A percentile compares a stretch with the other conserved stretches of the same genome.
Evolutionary conservation across 2,113 vertebrate genomes (phyloP).

Genomic region (Myanophis thanlyinensis): DNA sequence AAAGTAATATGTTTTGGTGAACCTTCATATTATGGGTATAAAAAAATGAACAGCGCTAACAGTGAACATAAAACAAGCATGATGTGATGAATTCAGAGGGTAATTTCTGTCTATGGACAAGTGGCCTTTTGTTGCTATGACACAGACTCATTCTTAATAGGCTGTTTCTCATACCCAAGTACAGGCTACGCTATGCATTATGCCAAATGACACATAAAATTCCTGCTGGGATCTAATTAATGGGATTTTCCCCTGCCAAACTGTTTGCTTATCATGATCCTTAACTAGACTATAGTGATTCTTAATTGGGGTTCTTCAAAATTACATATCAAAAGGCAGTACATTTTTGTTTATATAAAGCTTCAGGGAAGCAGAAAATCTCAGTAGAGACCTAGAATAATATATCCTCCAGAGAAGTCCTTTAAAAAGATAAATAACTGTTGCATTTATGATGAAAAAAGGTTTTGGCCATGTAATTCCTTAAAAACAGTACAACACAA

Average conservation of each 20-base stretch:
- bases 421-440: not conserved
- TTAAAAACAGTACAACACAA: not conserved
- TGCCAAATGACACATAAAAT: not conserved
- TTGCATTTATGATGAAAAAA: not conserved
- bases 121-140: slow-evolving; percentile 16
- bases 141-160: slow-evolving; percentile 1
- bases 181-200: not conserved
- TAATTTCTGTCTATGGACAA: slow-evolving; percentile 5
- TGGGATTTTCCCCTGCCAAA: not conserved
- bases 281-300: not conserved
- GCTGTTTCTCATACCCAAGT: not conserved
- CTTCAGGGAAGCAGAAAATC: not conserved
- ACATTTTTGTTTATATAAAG: not conserved
- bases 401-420: not conserved
- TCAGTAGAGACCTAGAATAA: not conserved
- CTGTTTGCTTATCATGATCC: not conserved
- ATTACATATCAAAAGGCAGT: not conserved
- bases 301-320: not conserved
- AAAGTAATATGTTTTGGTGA: slow-evolving; percentile 1
- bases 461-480: not conserved
- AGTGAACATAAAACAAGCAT: not conserved
- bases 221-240: slow-evolving; percentile 14
- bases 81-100: slow-evolving; percentile 11
- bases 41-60: slow-evolving; percentile 9
- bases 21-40: not conserved